Evolutionary conservation across 2,113 vertebrate species (phyloP), one percentile per base, ranked within the genome.

Genomic region (Pterocles gutturalis): DNA sequence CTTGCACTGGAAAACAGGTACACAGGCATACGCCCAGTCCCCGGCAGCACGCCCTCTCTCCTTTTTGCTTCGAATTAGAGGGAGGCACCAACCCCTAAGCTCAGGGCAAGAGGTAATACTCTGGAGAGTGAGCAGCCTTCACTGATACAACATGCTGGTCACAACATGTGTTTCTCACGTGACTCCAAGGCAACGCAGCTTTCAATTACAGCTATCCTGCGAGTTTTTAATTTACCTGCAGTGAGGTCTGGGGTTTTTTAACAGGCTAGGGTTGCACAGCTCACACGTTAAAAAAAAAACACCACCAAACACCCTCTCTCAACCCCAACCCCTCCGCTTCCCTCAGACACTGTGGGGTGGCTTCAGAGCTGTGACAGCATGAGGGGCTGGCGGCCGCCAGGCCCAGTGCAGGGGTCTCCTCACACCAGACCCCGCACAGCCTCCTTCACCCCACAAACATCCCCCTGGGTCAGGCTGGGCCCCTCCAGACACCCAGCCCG

Each of bases 81-180:
- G 43, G 17, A 78, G 14, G n/a, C 0, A 1, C n/a, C 2, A 5
- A 34, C 1, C 16, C 21, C 34, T 1, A 6, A 58, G 57, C 53
- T n/a, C 1, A 0, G 41, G 21, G 21, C 17, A 19, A 34, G 41
- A 84, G 36, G 22, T 5, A 33, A 5, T 2, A 7, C n/a, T 10
- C 3, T 0, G 0, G 16, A 76, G 16, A 51, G 26, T 0, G 0
- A 28, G 13, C 25, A 46, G 34, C 6, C 46, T 8, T 9, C 33
- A 17, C 17, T 45, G 43, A 26, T 11, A 57, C 26, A 22, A 24
- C 48, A 7, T 0, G 2, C 51, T 10, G 24, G 28, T 38, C 17
- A 20, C 2, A 1, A 3, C 0, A 2, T 0, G 2, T 4, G 17
- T 10, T 38, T 26, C 72, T 76, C 22, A n/a, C 7, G 4, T 33